Evolutionary conservation across 2,113 vertebrate species (phyloP).

Genomic region (Calyptomena viridis): DNA sequence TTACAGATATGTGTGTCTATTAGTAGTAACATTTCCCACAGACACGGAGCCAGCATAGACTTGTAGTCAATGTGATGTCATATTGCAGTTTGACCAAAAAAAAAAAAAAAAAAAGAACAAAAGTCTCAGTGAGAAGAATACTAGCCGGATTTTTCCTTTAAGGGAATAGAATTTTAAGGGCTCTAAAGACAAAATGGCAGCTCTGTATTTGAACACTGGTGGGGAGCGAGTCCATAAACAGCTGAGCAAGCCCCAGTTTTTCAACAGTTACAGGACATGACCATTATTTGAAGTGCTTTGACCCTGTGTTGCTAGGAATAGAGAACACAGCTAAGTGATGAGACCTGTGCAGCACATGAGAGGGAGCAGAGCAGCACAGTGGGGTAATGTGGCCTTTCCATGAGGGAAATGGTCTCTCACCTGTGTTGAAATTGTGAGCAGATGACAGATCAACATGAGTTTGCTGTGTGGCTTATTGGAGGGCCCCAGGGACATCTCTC

Average conservation of each 20-base stretch:
- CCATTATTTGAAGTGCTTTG: not conserved
- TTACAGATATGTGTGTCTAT: not conserved
- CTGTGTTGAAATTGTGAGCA: constrained; percentile 1
- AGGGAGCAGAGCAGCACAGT: not conserved
- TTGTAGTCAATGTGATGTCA: not conserved
- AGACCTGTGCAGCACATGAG: not conserved
- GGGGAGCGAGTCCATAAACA: not conserved
- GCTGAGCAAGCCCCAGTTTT: not conserved
- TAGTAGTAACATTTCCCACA: not conserved
- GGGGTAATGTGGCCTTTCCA: not conserved
- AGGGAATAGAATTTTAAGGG: not conserved
- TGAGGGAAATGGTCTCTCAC: not conserved
- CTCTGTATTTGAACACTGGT: not conserved
- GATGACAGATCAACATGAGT: constrained; percentile 7
- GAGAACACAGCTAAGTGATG: not conserved
- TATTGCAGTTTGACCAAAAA: not conserved
- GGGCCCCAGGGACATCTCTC: not conserved
- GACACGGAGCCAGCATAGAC: not conserved
- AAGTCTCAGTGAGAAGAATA: not conserved
- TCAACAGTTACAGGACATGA: not conserved
- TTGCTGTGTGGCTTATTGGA: not conserved
- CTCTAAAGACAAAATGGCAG: not conserved
- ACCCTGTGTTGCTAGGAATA: not conserved
- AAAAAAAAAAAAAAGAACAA: not conserved
- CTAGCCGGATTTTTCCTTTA: not conserved